Base-by-base conservation (phyloP, 2,797 vertebrate species). In the Peromyscus attwateri region DNA sequence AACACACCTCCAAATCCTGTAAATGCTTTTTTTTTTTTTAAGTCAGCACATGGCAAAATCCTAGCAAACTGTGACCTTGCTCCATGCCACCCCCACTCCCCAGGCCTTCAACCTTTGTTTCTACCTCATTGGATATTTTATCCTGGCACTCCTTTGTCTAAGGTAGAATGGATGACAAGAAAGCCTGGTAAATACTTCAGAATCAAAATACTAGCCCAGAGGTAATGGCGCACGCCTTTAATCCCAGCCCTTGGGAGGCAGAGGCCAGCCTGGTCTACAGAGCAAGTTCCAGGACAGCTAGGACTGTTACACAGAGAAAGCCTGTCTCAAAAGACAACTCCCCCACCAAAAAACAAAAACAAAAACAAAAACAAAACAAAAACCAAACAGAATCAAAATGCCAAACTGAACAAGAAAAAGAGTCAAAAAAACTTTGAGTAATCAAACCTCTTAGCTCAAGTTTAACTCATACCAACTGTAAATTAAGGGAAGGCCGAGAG, bases 1-100 rank as follows among this genome's bases (percentile, higher is more conserved):
- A 97, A 83, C 66, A 93, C 9, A 82, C 40, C 91, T 95, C 14
- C 96, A 92, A 97, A 89, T 89, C 60, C 57, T 73, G 19, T 81
- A 84, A 95, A 85, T 29, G 21, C 5, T 31, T 31, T 27, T 29
- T 25, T 27, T 64, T 64, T 66, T 29, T 66, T 66, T 31, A 80
- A 79, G 49, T 70, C 64, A 52, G 40, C 55, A 82, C 71, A 90
- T 46, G 40, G 46, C 11, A 93, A 95, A 97, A 90, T 92, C 17
- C n/a, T 84, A 82, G n/a, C 49, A 89, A 96, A 11, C 31, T 70
- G 64, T 81, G 55, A 82, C 80, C 68, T 84, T 90, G 85, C 87
- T 87, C 34, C 34, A 21, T 25, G 21, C 21, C 31, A 23, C 64
- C 52, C 75, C 66, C 5, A 76, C 21, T 37, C 23, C 71, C 23